Base-by-base conservation (phyloP, 1,140 invertebrate genomes). In the Lanistes nyassanus region DNA sequence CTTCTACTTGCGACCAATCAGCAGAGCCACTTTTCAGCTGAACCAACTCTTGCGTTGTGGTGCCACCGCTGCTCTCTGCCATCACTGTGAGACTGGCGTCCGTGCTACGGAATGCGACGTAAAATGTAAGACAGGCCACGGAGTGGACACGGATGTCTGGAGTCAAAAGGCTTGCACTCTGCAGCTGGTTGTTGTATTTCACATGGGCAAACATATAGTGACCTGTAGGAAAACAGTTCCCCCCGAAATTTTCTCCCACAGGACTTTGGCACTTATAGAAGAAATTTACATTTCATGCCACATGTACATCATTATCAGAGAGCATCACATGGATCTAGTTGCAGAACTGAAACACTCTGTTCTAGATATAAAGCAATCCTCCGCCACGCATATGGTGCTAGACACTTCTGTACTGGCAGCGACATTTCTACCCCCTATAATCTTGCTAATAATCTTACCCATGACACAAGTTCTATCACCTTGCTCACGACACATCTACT, bases 121-220 rank as follows among this genome's bases (percentile, higher is more conserved):
- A 26, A 23, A 74, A 62, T 7, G 67, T 75, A 21, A 79, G 34
- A 51, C 77, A 79, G 39, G 36, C 42, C 2, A 42, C 68, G 3
- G 39, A 53, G 2, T 42, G 7, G 26, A 73, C n/a, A 23, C 58
- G 21, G 13, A 79, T 29, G 7, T 16, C 23, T 1, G 78, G 71
- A 11, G 75, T 74, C 37, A 29, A 47, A 29, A 79, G 64, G 2
- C 19, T 71, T 1, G 70, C 70, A 5, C 9, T 58, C 42, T 67
- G n/a, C 7, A 36, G 4, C 23, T n/a, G 26, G 47, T 29, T 53
- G 29, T 76, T 67, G 26, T 76, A 67, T 9, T 47, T 37, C 13
- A 79, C 37, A 34, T 73, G 75, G 4, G 76, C 66, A 58, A 76
- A 81, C 67, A 80, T 68, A 66, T 78, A 81, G 64, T 79, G 76